phyloP scores from a whole-genome alignment of 2,888 invertebrate species.

The Oasisia sp. region DNA sequence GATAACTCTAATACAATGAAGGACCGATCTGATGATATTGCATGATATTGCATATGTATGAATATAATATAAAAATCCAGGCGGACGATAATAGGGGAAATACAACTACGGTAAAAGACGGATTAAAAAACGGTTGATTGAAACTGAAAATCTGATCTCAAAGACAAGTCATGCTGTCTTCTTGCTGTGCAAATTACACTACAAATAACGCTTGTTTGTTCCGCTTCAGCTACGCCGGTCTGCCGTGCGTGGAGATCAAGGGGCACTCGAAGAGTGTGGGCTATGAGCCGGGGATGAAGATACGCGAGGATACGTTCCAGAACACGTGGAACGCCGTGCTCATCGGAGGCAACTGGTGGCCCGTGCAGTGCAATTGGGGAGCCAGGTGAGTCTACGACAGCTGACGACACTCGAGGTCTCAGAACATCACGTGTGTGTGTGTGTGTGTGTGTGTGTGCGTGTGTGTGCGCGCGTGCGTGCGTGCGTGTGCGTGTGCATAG shows the following conservation, averaged over 20 bases:
- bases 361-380: constrained; percentile 66
- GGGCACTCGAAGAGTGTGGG: constrained; percentile 65
- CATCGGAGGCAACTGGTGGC: constrained; percentile 63
- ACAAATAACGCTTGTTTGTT: constrained; percentile 2
- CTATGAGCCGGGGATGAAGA: constrained; percentile 65
- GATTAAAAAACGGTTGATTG: too few relatives aligned
- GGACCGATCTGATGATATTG: not conserved
- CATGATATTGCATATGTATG: not conserved
- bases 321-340: constrained; percentile 66
- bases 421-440: too few relatives aligned
- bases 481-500: too few relatives aligned
- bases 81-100: not conserved
- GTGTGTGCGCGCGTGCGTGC: not conserved
- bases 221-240: constrained; percentile 60
- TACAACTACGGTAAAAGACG: not conserved
- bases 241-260: constrained; percentile 63
- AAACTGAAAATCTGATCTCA: too few relatives aligned
- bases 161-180: too few relatives aligned
- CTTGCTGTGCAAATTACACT: not conserved
- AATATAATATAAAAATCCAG: not conserved
- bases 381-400: constrained; percentile 52
- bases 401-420: not conserved
- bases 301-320: constrained; percentile 61
- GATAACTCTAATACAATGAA: not conserved
- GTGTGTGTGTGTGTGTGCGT: not conserved